These are phyloP conservation scores for Aplidium turbinatum DNA, from an alignment of 23 tunicate species.

Conservation along the genomic window DNA sequence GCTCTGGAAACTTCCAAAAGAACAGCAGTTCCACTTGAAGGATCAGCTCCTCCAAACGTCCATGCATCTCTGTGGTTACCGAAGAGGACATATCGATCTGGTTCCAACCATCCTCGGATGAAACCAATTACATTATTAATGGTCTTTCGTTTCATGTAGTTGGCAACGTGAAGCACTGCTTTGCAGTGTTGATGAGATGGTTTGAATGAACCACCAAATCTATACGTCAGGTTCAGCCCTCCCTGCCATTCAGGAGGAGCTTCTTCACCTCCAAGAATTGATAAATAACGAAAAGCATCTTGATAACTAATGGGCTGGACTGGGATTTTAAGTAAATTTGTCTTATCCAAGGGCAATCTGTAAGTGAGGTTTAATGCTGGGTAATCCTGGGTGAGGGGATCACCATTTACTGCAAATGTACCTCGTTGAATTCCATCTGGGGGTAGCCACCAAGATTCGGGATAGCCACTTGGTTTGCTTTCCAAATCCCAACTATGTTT, in stretches of 20 bases:
- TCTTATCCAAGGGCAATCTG: conserved; percentile 51
- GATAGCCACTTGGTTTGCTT: conserved; percentile 37
- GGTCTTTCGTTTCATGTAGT: conserved; percentile 42
- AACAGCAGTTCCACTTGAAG: conserved; percentile 92
- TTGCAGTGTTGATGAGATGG: conserved; percentile 22
- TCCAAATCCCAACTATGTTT: conserved; percentile 35
- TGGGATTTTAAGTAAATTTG: conserved; percentile 78
- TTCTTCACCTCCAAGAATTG: conserved; percentile 53
- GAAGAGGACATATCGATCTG: conserved; percentile 87
- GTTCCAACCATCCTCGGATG: conserved; percentile 72
- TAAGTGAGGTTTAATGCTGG: conserved; percentile 81
- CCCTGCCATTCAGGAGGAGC: conserved; percentile 95
- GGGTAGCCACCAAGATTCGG: conserved; percentile 93
- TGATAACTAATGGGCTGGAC: conserved; percentile 85
- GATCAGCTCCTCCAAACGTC: conserved; percentile 95
- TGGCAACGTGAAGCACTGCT: conserved; percentile 65
- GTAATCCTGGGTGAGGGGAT: conserved; percentile 89
- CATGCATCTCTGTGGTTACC: conserved; percentile 99
- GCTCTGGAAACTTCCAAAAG: conserved; percentile 76
- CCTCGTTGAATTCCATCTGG: conserved; percentile 89
- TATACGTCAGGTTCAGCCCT: conserved; percentile 71
- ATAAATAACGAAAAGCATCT: conserved; percentile 71
- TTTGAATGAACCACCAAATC: conserved; percentile 59
- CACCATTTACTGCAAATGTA: conserved; percentile 49
- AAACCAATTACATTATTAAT: conserved; percentile 60